Base-by-base conservation (phyloP, 2,113 vertebrate genomes). In the Emberiza fucata region DNA sequence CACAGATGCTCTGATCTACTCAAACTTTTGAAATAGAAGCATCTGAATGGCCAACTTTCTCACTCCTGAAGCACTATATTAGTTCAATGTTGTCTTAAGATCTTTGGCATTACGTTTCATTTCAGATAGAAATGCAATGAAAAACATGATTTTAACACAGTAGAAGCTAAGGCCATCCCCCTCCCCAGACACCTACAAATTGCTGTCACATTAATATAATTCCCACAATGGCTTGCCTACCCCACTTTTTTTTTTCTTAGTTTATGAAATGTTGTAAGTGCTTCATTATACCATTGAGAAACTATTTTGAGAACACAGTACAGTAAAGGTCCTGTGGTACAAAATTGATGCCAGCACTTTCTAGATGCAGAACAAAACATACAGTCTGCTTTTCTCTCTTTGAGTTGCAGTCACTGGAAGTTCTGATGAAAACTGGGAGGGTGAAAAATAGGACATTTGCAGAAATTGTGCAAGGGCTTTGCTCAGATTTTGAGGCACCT, bases 361-460 rank as follows among this genome's bases (percentile, higher is more conserved):
- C 59, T 51, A 77, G 20, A 63, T 22, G 12, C 28, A 75, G n/a
- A 65, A 50, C 18, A n/a, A 56, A 85, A 77, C 56, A 2, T 21
- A 45, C 9, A 22, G 7, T 9, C 3, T 2, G 1, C 13, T 60
- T 70, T 73, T 70, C 14, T 56, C 28, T 17, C 37, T 70, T 21
- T 33, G 17, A 50, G 8, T 11, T 53, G 11, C 21, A 75, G 33
- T 6, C 23, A n/a, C 15, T 47, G 31, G 23, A 51, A 91, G 2
- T 22, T 20, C 28, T 75, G 20, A 40, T 47, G 44, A 84, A 66
- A 89, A 63, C 9, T 28, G 4, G 1, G 14, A 48, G 5, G 21
- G 1, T 37, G 4, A 59, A 50, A 4, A 73, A n/a, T 14, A 47
- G 1, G 1, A 16, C 0, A 3, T 39, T 24, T 73, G 48, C 31